Percentiles rank a stretch among this genome's conserved stretches.
Evolutionary conservation across 1,140 invertebrate species (phyloP).

Genomic region (Zaprionus davidi): DNA sequence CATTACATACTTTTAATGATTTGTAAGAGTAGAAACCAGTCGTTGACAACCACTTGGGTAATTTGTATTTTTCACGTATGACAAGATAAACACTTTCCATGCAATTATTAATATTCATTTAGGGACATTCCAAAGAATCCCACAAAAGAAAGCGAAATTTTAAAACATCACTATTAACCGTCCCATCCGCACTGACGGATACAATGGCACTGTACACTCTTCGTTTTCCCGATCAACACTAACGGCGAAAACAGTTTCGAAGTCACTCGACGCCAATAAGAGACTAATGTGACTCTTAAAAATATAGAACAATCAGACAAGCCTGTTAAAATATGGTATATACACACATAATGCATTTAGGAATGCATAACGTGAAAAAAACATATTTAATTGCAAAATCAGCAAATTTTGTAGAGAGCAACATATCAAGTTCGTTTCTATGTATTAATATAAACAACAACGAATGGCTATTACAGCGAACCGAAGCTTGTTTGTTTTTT

Average conservation of each 20-base stretch:
- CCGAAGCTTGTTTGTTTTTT: neutral
- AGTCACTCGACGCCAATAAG: neutral
- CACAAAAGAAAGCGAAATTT: neutral
- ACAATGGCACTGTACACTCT: neutral
- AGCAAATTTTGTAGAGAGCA: conserved; percentile 5
- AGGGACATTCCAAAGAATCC: neutral
- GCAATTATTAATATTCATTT: neutral
- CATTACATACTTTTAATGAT: neutral
- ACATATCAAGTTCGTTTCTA: conserved; percentile 9
- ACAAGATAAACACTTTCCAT: neutral
- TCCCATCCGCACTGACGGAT: neutral
- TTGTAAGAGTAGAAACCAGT: neutral
- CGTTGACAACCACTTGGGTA: neutral
- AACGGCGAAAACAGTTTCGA: conserved; percentile 12
- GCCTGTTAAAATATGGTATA: neutral
- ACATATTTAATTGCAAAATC: conserved; percentile 26
- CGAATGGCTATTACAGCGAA: neutral
- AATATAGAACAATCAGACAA: neutral
- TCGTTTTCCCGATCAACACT: neutral
- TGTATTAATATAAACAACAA: conserved; percentile 1
- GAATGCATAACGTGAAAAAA: conserved; percentile 5
- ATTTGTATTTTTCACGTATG: neutral
- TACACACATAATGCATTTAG: neutral
- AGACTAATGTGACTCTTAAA: conserved; percentile 21
- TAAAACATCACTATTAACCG: neutral